Evolutionary conservation across 2,797 vertebrate species (phyloP).

Genomic region (Leuciscus waleckii): DNA sequence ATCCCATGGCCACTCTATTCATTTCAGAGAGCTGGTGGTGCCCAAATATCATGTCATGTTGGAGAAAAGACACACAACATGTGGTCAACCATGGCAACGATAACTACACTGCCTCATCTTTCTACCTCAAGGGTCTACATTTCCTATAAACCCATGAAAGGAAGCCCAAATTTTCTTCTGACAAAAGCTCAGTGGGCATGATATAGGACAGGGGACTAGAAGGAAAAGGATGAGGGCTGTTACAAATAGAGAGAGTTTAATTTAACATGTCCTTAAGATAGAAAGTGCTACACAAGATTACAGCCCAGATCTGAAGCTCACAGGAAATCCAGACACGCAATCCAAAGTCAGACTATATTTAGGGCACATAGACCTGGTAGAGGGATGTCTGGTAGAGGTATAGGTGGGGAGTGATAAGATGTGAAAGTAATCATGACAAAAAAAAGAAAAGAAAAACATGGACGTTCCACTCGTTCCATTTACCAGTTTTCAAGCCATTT

Average conservation of each 20-base stretch:
- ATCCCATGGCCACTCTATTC: constrained; percentile 69
- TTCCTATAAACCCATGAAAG: constrained; percentile 28
- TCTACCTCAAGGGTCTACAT: constrained; percentile 35
- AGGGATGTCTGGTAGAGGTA: constrained; percentile 61
- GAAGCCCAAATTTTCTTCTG: constrained; percentile 21
- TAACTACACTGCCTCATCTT: constrained; percentile 13
- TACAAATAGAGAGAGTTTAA: constrained; percentile 39
- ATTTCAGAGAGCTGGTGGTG: constrained; percentile 62
- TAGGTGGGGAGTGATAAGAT: constrained; percentile 61
- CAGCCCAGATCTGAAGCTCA: constrained; percentile 63
- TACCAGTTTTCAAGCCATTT: not conserved
- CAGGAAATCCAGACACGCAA: constrained; percentile 66
- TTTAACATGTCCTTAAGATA: constrained; percentile 57
- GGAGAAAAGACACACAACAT: constrained; percentile 71
- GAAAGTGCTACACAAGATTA: constrained; percentile 69
- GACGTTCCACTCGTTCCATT: not conserved
- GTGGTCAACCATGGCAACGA: constrained; percentile 62
- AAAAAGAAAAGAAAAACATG: constrained; percentile 43
- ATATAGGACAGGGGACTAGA: constrained; percentile 2
- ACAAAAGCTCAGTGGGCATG: not conserved
- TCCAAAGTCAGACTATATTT: constrained; percentile 67
- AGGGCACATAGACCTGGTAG: constrained; percentile 55
- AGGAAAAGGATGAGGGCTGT: constrained; percentile 24
- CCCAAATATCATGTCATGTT: constrained; percentile 68
- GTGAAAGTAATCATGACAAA: constrained; percentile 61